Conservation (phyloP, 1,140 invertebrate genomes). For the Teleogryllus occipitalis region DNA sequence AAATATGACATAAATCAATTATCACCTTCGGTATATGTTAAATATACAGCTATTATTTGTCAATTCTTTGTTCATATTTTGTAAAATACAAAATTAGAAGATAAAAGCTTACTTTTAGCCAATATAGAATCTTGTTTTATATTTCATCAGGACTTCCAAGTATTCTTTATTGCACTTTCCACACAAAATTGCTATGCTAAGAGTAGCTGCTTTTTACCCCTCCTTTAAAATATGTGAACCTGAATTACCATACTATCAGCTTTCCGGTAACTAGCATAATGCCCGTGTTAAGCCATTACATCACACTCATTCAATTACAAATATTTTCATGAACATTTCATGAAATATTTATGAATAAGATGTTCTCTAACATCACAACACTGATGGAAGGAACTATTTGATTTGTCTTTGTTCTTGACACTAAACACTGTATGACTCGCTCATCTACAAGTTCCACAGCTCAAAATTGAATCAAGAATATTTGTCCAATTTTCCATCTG, state of each 20-base stretch:
- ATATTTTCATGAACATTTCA: neutral
- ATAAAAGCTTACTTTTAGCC: constrained; percentile 14
- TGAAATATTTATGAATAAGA: neutral
- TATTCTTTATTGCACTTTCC: constrained; percentile 21
- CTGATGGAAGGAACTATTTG: neutral
- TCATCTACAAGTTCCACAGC: neutral
- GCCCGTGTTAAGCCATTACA: constrained; percentile 15
- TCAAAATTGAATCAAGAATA: too few species aligned
- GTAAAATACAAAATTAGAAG: constrained; percentile 19
- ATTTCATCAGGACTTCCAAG: neutral
- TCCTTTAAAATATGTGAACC: neutral
- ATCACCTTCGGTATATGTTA: constrained; percentile 12
- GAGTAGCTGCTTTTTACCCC: neutral
- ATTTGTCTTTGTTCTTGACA: neutral
- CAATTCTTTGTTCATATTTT: constrained; percentile 6
- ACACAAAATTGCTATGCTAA: constrained; percentile 1
- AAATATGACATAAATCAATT: constrained; percentile 19
- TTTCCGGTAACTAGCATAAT: constrained; percentile 22
- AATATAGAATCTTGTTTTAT: neutral
- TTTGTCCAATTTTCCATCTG: too few species aligned
- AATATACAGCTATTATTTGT: constrained; percentile 14
- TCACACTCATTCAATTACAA: neutral
- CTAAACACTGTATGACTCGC: constrained; percentile 7
- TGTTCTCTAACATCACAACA: neutral
- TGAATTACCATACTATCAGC: constrained; percentile 7